phyloP scores from a whole-genome alignment of 2,113 vertebrate species.

The Carollia perspicillata region DNA sequence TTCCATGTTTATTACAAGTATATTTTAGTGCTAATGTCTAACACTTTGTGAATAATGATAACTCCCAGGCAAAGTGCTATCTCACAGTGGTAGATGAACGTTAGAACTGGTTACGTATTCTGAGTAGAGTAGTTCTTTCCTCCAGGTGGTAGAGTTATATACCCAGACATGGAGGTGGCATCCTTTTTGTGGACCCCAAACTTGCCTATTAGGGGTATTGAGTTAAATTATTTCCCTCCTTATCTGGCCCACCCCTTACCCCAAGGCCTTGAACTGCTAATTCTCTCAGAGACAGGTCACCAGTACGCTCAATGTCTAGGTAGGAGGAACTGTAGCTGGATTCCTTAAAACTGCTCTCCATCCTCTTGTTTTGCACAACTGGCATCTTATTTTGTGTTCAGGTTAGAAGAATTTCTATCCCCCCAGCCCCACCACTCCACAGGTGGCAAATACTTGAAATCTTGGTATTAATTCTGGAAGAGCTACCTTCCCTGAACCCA shows the following conservation, averaged over 20 bases:
- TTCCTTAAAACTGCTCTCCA: not conserved
- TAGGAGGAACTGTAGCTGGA: not conserved
- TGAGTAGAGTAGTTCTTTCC: not conserved
- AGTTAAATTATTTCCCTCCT: not conserved
- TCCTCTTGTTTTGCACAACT: not conserved
- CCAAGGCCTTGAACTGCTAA: not conserved
- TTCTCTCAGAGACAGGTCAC: not conserved
- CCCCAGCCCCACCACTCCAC: too few species aligned
- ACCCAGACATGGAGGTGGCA: not conserved
- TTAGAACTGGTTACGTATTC: not conserved
- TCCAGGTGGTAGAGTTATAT: not conserved
- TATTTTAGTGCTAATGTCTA: not conserved
- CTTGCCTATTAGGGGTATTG: not conserved
- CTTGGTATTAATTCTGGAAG: not conserved
- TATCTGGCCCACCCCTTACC: too few species aligned
- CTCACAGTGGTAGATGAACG: not conserved
- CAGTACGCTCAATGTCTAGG: not conserved
- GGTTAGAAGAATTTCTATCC: not conserved
- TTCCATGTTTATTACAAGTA: not conserved
- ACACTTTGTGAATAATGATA: not conserved
- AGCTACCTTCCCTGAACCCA: not conserved
- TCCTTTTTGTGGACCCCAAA: not conserved
- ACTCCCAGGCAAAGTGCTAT: not conserved
- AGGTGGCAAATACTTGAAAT: not conserved
- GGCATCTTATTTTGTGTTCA: not conserved